Percentiles rank a stretch among this genome's conserved stretches.
phyloP scores from a whole-genome alignment of 2,888 invertebrate genomes.

The Sminthurides aquaticus region DNA sequence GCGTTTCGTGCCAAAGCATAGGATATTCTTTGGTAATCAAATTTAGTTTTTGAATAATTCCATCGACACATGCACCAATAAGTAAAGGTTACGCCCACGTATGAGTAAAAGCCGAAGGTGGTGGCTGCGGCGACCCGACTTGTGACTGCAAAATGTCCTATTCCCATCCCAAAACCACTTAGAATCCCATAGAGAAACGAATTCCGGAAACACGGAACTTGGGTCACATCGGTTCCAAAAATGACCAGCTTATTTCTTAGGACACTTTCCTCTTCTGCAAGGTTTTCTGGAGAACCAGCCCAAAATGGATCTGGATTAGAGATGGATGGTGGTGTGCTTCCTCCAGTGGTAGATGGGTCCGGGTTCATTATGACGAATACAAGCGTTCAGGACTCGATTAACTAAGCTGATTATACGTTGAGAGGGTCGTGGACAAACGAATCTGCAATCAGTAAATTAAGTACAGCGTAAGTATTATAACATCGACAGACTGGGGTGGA shows the following conservation, averaged over 20 bases:
- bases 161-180: slow-evolving; percentile 61
- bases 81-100: slow-evolving; percentile 56
- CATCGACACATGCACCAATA: slow-evolving; percentile 61
- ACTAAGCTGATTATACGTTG: too few relatives aligned
- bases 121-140: slow-evolving; percentile 59
- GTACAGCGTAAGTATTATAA: too few relatives aligned
- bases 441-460: too few relatives aligned
- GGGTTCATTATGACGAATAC: too few relatives aligned
- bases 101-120: slow-evolving; percentile 61
- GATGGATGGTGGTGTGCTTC: not conserved
- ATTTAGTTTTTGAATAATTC: slow-evolving; percentile 59
- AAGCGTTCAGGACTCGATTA: too few relatives aligned
- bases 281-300: not conserved
- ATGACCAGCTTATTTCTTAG: slow-evolving; percentile 49
- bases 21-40: slow-evolving; percentile 58
- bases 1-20: slow-evolving; percentile 57
- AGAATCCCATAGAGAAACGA: slow-evolving; percentile 67
- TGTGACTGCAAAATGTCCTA: slow-evolving; percentile 65
- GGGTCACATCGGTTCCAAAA: slow-evolving; percentile 64
- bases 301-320: not conserved
- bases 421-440: too few relatives aligned
- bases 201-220: slow-evolving; percentile 72
- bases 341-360: not conserved
- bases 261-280: not conserved
- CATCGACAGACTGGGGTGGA: too few relatives aligned